Base-by-base conservation (phyloP, 2,888 invertebrate species). In the Lepidochitona cinerea region DNA sequence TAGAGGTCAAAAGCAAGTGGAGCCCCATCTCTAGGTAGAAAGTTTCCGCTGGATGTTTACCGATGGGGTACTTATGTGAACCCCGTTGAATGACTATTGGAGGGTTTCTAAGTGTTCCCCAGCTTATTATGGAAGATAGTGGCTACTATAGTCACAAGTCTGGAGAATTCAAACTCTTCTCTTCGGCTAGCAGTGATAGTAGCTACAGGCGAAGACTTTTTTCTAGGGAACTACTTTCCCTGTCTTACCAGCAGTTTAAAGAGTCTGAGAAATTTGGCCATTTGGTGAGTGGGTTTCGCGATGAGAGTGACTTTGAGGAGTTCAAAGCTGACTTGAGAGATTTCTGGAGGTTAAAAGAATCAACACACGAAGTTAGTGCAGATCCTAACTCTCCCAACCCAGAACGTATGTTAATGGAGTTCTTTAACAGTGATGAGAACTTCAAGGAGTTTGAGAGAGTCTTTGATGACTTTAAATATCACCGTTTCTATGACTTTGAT, bases 391-490 rank as follows among this genome's bases (percentile, higher is more conserved):
- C 3, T 14, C 23, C 18, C 33, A 26, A 23, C 29, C 32, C 33
- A 18, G 64, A 23, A 64, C 14, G 32, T 32, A 72, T 78, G 65
- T 76, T 84, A 67, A 87, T 87, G 87, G 87, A 87, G 77, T 84
- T 86, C 77, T 81, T 86, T 37, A 83, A 83, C 59, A 85, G 85
- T 68, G 87, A 87, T 68, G 87, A 87, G 59, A 83, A 86, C 75
- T 87, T 86, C 73, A 81, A 84, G 75, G 87, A 87, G 77, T 87
- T 87, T 82, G 87, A 87, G 65, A 72, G 86, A 29, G 87, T 86
- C 41, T 87, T 84, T 79, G 86, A 85, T 72, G 85, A 85, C 1
- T 79, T 86, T 53, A 37, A 64, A 41, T 65, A 54, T 6, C 18
- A 37, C 26, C 64, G 64, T 9, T 59, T 54, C 64, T 23, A 14